Evolutionary conservation across 2,797 vertebrate species (phyloP).

Genomic region (Prunella strophiata): DNA sequence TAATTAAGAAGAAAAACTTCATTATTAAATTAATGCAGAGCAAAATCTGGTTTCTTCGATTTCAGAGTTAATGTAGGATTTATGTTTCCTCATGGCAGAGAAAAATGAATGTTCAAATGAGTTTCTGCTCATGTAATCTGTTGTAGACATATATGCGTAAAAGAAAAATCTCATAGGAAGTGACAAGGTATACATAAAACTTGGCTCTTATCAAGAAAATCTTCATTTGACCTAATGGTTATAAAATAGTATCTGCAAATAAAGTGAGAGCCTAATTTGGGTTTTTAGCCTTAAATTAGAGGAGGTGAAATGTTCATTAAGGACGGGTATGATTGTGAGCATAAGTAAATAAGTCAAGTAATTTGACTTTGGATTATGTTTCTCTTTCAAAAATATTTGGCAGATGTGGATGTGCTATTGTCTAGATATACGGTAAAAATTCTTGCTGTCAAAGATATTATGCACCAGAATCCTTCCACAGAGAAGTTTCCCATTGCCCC

Average conservation of each 20-base stretch:
- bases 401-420: background rate
- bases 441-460: too few species aligned
- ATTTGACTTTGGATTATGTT: background rate
- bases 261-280: background rate
- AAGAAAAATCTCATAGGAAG: background rate
- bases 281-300: background rate
- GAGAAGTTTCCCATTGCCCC: background rate
- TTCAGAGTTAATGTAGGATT: background rate
- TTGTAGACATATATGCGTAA: background rate
- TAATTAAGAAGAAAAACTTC: slow-evolving; percentile 11
- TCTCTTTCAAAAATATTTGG: background rate
- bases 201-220: background rate
- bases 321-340: background rate
- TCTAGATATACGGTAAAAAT: too few species aligned
- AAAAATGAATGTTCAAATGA: background rate
- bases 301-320: background rate
- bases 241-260: background rate
- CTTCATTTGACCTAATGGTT: background rate
- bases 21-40: background rate
- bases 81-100: background rate
- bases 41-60: background rate
- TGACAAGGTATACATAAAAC: background rate
- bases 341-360: background rate
- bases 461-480: background rate
- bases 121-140: background rate